These are phyloP conservation scores for Cuniculus paca DNA, from an alignment of 2,797 vertebrate genomes.

Conservation along the genomic window DNA sequence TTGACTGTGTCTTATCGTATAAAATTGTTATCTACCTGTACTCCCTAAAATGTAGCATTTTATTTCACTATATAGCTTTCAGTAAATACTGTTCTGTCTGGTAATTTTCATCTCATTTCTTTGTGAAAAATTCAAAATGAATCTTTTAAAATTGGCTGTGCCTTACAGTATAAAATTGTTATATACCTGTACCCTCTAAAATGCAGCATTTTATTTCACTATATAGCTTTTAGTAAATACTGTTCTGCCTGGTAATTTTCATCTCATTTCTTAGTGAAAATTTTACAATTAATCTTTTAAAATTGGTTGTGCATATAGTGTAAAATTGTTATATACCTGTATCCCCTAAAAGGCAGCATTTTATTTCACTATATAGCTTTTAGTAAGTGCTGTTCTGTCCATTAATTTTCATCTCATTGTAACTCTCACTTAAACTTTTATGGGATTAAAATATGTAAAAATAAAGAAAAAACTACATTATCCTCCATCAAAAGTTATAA, in stretches of 20 bases:
- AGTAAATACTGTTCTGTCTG: no score
- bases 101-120: no score
- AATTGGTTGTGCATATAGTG: conserved; percentile 10
- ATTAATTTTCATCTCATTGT: conserved; percentile 48
- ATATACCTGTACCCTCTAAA: not conserved
- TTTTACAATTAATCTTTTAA: conserved; percentile 58
- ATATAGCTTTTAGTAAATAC: no score
- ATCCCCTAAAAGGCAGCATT: not conserved
- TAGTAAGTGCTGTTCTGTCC: not conserved
- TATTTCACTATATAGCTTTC: no score
- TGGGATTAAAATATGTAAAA: conserved; percentile 14
- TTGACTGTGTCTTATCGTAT: not conserved
- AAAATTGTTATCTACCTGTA: not conserved
- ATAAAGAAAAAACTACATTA: not conserved
- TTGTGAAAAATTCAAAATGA: conserved; percentile 55
- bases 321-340: not conserved
- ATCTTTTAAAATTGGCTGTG: conserved; percentile 36
- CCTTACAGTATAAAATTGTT: conserved; percentile 13
- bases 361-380: conserved; percentile 29
- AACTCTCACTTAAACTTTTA: not conserved
- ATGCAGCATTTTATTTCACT: conserved; percentile 41
- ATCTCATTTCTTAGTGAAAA: conserved; percentile 39
- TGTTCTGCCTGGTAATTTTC: no score
- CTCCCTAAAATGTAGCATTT: not conserved
- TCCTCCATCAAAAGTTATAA: conserved; percentile 1